A percentile compares a stretch with the other conserved stretches of the same genome.
Conservation (phyloP, 2,888 invertebrate species). For the Melinaea menophilus region DNA sequence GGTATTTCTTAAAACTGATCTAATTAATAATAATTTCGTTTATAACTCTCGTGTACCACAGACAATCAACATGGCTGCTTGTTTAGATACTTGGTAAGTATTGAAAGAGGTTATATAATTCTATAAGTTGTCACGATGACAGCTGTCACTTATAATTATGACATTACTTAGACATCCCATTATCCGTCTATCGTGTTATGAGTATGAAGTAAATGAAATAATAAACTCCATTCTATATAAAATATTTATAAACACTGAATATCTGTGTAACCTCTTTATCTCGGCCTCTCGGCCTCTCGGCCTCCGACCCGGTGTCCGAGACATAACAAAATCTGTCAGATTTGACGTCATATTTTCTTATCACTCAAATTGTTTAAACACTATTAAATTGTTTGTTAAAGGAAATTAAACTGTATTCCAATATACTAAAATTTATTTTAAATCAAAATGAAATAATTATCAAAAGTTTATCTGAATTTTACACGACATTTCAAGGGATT, state of each 20-base stretch:
- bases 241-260: background rate
- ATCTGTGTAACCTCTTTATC: background rate
- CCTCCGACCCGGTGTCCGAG: slow-evolving; percentile 1
- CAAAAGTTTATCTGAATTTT: no score
- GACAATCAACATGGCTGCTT: no score
- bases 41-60: no score
- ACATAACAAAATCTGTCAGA: slow-evolving; percentile 4
- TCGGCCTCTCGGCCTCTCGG: background rate
- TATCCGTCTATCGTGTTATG: no score
- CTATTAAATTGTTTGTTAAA: no score
- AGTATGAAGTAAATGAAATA: background rate
- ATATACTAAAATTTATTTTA: no score
- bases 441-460: no score
- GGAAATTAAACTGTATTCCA: no score
- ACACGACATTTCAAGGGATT: no score
- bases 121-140: background rate
- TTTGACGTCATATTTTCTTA: slow-evolving; percentile 20
- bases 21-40: no score
- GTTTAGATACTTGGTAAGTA: background rate
- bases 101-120: background rate
- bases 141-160: background rate
- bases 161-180: no score
- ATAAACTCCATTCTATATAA: background rate
- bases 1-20: no score
- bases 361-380: background rate